Conservation (phyloP, 2,113 vertebrate genomes). For the Mungos mungo region DNA sequence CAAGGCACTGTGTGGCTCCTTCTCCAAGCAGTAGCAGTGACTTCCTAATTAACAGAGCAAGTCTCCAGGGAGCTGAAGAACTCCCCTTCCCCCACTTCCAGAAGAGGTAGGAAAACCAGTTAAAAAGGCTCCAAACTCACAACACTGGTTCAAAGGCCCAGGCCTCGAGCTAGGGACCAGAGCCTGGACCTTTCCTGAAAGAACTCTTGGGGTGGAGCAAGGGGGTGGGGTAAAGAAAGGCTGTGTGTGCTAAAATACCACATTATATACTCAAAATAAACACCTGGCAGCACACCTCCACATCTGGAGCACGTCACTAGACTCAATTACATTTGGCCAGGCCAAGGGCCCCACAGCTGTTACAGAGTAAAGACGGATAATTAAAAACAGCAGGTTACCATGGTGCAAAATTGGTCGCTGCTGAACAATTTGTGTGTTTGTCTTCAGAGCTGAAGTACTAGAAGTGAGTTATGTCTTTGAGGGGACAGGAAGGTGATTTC, state of each 20-base stretch:
- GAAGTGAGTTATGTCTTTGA: slow-evolving; percentile 66
- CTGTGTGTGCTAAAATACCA: slow-evolving; percentile 54
- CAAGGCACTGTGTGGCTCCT: neutral
- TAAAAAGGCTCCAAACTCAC: neutral
- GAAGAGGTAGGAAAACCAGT: neutral
- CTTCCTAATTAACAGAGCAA: slow-evolving; percentile 68
- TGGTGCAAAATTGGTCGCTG: slow-evolving; percentile 83
- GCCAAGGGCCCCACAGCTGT: slow-evolving; percentile 83
- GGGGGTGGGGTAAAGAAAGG: neutral
- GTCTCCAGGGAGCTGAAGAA: neutral
- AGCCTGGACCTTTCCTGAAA: neutral
- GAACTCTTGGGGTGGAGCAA: neutral
- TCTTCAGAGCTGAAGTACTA: slow-evolving; percentile 70
- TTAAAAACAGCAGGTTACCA: slow-evolving; percentile 86
- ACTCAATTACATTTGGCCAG: slow-evolving; percentile 84
- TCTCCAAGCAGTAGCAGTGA: slow-evolving; percentile 71
- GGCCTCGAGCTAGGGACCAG: neutral
- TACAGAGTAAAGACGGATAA: slow-evolving; percentile 78
- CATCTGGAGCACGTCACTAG: slow-evolving; percentile 80
- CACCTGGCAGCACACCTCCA: slow-evolving; percentile 79
- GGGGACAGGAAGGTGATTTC: slow-evolving; percentile 58
- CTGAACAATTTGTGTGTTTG: slow-evolving; percentile 82
- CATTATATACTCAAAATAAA: slow-evolving; percentile 75
- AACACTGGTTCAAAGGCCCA: neutral
- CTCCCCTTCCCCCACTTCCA: neutral